Evolutionary conservation across 1,140 invertebrate genomes (phyloP).

Genomic region (Drosophila paulistorum): DNA sequence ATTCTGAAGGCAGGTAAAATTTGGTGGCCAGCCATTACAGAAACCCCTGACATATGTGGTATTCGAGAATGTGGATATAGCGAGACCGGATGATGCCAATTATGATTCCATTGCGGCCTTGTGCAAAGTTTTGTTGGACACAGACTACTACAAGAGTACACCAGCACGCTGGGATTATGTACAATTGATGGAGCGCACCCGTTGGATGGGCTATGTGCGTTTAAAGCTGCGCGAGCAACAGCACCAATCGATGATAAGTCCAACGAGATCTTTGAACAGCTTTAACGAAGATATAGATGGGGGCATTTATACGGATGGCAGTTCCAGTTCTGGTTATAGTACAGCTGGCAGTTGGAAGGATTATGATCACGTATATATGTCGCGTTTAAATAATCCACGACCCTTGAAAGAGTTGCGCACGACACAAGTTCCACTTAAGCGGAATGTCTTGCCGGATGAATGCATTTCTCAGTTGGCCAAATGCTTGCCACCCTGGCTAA

Average conservation of each 20-base stretch:
- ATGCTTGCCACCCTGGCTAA: slow-evolving; percentile 54
- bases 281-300: slow-evolving; percentile 23
- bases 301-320: slow-evolving; percentile 52
- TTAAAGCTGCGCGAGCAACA: slow-evolving; percentile 63
- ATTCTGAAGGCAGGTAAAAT: slow-evolving; percentile 71
- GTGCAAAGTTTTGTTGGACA: slow-evolving; percentile 86
- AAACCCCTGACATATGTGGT: slow-evolving; percentile 87
- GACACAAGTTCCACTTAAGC: slow-evolving; percentile 24
- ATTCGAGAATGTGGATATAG: slow-evolving; percentile 90
- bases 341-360: slow-evolving; percentile 42
- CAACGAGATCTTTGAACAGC: slow-evolving; percentile 11
- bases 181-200: slow-evolving; percentile 57
- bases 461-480: slow-evolving; percentile 60
- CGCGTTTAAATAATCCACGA: slow-evolving; percentile 62
- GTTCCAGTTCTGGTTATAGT: slow-evolving; percentile 68
- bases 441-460: slow-evolving; percentile 63
- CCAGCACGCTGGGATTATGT: slow-evolving; percentile 56
- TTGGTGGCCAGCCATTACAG: slow-evolving; percentile 85
- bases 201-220: slow-evolving; percentile 80
- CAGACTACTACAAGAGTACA: slow-evolving; percentile 66
- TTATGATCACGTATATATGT: slow-evolving; percentile 75
- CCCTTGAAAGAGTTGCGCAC: slow-evolving; percentile 61
- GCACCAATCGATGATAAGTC: neutral
- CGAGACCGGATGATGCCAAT: slow-evolving; percentile 85
- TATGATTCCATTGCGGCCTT: slow-evolving; percentile 74